phyloP scores from a whole-genome alignment of 2,797 vertebrate species.

The Epinephelus awoara region DNA sequence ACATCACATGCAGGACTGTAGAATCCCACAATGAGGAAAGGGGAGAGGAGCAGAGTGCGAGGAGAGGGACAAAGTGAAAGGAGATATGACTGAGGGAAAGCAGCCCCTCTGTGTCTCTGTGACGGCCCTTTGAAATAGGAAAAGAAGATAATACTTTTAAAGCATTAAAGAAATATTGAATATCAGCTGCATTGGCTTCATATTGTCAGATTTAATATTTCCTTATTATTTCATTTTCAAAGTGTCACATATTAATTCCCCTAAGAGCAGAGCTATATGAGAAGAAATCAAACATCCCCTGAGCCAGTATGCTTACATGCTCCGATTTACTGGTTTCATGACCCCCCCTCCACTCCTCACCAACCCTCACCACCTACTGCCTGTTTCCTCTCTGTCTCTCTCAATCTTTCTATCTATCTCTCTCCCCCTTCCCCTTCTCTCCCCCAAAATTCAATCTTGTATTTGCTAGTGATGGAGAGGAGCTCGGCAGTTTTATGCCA shows the following conservation, averaged over 20 bases:
- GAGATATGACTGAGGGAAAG: constrained; percentile 42
- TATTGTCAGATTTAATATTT: constrained; percentile 55
- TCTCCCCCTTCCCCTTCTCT: constrained; percentile 51
- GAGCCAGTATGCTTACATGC: constrained; percentile 59
- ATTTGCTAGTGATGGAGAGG: constrained; percentile 76
- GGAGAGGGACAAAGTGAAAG: constrained; percentile 1
- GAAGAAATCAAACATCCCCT: constrained; percentile 66
- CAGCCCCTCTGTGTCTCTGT: constrained; percentile 37
- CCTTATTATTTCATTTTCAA: constrained; percentile 54
- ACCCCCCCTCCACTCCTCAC: background rate
- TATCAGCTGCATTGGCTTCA: constrained; percentile 42
- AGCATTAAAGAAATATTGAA: constrained; percentile 62
- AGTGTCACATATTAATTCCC: constrained; percentile 49
- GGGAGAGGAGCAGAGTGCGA: constrained; percentile 9
- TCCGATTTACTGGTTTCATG: constrained; percentile 72
- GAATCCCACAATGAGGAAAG: constrained; percentile 47
- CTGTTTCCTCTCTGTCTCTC: constrained; percentile 55
- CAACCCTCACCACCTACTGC: constrained; percentile 40
- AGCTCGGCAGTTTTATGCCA: constrained; percentile 72
- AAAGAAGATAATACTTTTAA: constrained; percentile 64
- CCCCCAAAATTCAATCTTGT: constrained; percentile 82
- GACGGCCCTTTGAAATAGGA: constrained; percentile 55
- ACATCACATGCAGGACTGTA: constrained; percentile 46
- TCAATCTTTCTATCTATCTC: constrained; percentile 67
- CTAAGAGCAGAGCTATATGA: constrained; percentile 23